phyloP scores from a whole-genome alignment of 2,113 vertebrate genomes.

The Anser brachyrhynchus region DNA sequence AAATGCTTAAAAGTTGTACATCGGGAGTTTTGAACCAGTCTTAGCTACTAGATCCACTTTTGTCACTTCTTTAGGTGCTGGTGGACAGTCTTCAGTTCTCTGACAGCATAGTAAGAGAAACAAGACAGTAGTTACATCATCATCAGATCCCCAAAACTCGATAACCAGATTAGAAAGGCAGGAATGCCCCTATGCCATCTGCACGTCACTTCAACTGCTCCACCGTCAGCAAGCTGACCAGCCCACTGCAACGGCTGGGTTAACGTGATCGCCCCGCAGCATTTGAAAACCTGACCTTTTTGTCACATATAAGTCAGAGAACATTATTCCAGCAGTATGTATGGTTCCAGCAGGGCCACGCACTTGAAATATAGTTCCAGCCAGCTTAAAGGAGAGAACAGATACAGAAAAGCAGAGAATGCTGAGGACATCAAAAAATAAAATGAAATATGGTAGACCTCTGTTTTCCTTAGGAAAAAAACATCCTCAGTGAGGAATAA shows the following conservation, averaged over 20 bases:
- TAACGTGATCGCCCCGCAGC: constrained; percentile 42
- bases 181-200: constrained; percentile 9
- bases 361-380: not conserved
- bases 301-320: constrained; percentile 58
- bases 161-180: not conserved
- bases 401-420: not conserved
- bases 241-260: constrained; percentile 1
- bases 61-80: not conserved
- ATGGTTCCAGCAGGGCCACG: not conserved
- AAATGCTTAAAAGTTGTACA: not conserved
- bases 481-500: constrained; percentile 21
- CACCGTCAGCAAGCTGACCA: not conserved
- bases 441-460: constrained; percentile 27
- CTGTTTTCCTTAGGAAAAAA: not conserved
- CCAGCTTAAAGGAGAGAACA: constrained; percentile 8
- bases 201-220: constrained; percentile 25
- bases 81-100: not conserved
- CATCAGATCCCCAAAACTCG: not conserved
- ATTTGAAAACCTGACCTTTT: constrained; percentile 55
- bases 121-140: not conserved
- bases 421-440: not conserved
- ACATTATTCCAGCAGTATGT: constrained; percentile 23
- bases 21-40: not conserved
- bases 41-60: not conserved
- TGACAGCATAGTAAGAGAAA: not conserved